phyloP scores from a whole-genome alignment of 2,888 invertebrate species.

The Pachliopta kotzebuea region DNA sequence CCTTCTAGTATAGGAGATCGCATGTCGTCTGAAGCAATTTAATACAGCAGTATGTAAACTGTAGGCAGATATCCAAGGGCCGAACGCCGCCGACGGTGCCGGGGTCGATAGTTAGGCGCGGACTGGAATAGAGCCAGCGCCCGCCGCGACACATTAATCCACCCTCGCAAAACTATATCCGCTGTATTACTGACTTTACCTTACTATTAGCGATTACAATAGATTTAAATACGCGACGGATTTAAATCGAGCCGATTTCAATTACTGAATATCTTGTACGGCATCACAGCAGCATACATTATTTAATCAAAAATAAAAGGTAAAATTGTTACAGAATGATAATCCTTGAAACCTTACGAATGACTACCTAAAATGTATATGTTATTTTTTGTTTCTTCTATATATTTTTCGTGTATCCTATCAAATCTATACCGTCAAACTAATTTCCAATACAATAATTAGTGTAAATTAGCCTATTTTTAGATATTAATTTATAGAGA shows the following conservation, averaged over 20 bases:
- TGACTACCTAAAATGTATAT: too few relatives aligned
- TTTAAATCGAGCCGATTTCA: slow-evolving; percentile 7
- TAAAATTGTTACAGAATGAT: too few relatives aligned
- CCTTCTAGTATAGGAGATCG: not conserved
- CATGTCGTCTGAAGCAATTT: not conserved
- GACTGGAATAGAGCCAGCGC: slow-evolving; percentile 78
- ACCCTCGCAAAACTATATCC: slow-evolving; percentile 57
- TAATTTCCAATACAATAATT: too few relatives aligned
- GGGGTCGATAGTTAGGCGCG: slow-evolving; percentile 64
- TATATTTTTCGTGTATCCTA: too few relatives aligned
- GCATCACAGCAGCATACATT: not conserved
- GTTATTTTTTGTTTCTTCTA: too few relatives aligned
- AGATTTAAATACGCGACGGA: slow-evolving; percentile 20
- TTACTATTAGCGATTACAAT: slow-evolving; percentile 20
- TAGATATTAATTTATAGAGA: too few relatives aligned
- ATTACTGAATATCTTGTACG: slow-evolving; percentile 7
- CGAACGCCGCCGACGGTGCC: slow-evolving; percentile 35
- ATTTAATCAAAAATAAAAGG: not conserved
- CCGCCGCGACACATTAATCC: slow-evolving; percentile 65
- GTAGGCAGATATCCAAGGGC: slow-evolving; percentile 31
- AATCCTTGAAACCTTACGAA: too few relatives aligned
- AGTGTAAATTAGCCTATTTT: too few relatives aligned
- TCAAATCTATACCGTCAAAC: too few relatives aligned
- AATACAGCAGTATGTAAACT: slow-evolving; percentile 3
- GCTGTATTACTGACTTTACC: slow-evolving; percentile 35